phyloP scores from a whole-genome alignment of 2,888 invertebrate species.

The Agrochola lychnidis region DNA sequence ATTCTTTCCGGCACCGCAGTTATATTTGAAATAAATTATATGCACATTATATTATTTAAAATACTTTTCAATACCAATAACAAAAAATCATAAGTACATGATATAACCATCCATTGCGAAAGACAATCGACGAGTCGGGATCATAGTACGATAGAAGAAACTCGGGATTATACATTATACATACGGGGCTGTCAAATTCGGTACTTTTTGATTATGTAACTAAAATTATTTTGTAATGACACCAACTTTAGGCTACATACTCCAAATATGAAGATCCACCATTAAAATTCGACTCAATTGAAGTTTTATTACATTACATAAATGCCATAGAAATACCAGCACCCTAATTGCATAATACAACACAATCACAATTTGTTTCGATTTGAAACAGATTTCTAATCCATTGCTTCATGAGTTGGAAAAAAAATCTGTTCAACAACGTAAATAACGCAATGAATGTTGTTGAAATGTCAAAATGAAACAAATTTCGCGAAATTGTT shows the following conservation, averaged over 20 bases:
- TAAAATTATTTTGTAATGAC: neutral
- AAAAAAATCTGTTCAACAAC: no score
- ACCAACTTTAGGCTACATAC: conserved; percentile 7
- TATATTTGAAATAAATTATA: conserved; percentile 83
- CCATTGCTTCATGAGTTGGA: no score
- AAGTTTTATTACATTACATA: conserved; percentile 25
- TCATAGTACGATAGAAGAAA: no score
- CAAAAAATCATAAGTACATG: neutral
- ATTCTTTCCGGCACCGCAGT: conserved; percentile 69
- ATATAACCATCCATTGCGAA: neutral
- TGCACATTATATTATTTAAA: neutral
- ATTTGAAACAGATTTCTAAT: no score
- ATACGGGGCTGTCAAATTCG: neutral
- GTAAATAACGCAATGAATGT: no score
- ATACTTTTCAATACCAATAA: conserved; percentile 14
- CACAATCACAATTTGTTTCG: no score
- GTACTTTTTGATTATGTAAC: neutral
- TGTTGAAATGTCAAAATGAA: no score
- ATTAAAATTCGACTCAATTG: neutral
- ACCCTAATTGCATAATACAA: no score
- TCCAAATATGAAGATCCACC: conserved; percentile 11
- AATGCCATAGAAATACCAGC: conserved; percentile 23
- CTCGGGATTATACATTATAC: no score
- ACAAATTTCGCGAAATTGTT: no score
- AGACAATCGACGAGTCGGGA: neutral